Percentiles rank a stretch among this genome's conserved stretches.
These are phyloP conservation scores for Xestia c-nigrum DNA, from an alignment of 2,888 invertebrate species.

Conservation along the genomic window DNA sequence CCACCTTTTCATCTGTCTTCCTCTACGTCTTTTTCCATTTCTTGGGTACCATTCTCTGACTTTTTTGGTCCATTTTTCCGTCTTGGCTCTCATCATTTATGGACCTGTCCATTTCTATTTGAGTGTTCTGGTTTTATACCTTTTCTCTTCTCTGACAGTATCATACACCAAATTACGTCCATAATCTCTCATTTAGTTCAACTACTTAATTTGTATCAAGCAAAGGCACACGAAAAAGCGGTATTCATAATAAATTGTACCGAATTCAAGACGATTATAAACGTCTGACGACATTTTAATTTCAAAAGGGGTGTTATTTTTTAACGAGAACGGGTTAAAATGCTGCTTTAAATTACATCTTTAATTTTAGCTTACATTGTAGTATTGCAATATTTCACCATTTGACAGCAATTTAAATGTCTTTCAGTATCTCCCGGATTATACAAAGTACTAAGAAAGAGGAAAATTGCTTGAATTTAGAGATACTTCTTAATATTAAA, in stretches of 20 bases:
- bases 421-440: slow-evolving; percentile 38
- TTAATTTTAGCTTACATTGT: slow-evolving; percentile 67
- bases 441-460: slow-evolving; percentile 29
- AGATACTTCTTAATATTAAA: slow-evolving; percentile 17
- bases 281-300: slow-evolving; percentile 64
- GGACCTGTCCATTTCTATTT: too few relatives aligned
- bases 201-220: slow-evolving; percentile 35
- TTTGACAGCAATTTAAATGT: slow-evolving; percentile 62
- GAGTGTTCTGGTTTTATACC: too few relatives aligned
- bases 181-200: not conserved
- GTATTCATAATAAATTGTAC: slow-evolving; percentile 55
- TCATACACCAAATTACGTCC: not conserved
- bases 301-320: slow-evolving; percentile 64
- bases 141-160: too few relatives aligned
- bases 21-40: too few relatives aligned
- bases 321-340: slow-evolving; percentile 69
- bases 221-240: slow-evolving; percentile 37
- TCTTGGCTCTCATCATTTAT: too few relatives aligned
- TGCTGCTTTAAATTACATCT: slow-evolving; percentile 61
- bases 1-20: too few relatives aligned
- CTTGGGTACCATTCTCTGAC: too few relatives aligned
- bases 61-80: too few relatives aligned
- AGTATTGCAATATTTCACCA: slow-evolving; percentile 59
- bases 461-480: slow-evolving; percentile 23
- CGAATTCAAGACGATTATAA: slow-evolving; percentile 61